Evolutionary conservation across 2,888 invertebrate species (phyloP).

Genomic region (Monoplex corrugatus): DNA sequence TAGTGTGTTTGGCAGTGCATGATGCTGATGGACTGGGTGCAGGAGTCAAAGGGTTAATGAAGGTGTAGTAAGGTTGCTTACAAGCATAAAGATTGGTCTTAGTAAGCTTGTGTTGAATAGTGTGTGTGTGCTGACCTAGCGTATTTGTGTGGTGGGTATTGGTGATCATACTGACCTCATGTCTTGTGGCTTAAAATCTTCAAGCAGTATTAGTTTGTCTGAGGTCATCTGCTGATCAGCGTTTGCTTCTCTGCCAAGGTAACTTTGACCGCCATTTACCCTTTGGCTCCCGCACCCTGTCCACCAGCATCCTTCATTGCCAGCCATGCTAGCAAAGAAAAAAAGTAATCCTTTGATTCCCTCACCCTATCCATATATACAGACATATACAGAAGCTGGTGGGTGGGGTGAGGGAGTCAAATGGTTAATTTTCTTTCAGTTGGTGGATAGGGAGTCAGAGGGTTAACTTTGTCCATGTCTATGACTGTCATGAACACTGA

Average conservation of each 20-base stretch:
- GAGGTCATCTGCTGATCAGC: not conserved
- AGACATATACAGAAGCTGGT: too few species aligned
- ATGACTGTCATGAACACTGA: too few species aligned
- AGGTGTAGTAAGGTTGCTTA: too few species aligned
- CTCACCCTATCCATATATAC: too few species aligned
- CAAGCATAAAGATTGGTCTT: conserved; percentile 3
- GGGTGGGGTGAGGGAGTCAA: too few species aligned
- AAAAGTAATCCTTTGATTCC: not conserved
- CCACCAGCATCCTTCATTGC: not conserved
- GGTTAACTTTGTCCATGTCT: too few species aligned
- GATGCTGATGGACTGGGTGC: too few species aligned
- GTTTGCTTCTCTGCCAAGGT: not conserved
- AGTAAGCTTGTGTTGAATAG: not conserved
- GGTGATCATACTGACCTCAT: not conserved
- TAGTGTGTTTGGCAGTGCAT: too few species aligned
- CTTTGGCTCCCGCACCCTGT: not conserved
- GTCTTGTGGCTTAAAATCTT: not conserved
- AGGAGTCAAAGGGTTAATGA: too few species aligned
- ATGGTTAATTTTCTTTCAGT: too few species aligned
- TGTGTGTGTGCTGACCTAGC: not conserved
- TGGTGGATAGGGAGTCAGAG: too few species aligned
- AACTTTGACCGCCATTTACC: not conserved
- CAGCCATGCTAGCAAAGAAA: not conserved
- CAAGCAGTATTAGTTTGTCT: not conserved
- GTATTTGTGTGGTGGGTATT: not conserved